phyloP scores from a whole-genome alignment of 1,140 invertebrate species.

The Coboldia fuscipes region DNA sequence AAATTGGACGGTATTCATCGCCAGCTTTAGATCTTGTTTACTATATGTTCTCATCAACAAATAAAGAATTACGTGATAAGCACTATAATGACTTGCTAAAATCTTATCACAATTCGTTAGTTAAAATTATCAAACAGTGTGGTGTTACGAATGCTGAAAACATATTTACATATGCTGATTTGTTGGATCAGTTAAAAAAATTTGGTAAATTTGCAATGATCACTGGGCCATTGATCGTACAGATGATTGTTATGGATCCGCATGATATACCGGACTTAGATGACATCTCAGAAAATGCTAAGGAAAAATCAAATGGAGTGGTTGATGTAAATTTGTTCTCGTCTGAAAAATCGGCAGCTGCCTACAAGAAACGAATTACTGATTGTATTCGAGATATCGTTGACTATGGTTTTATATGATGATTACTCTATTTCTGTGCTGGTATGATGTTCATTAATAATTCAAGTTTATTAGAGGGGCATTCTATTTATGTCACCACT shows the following conservation, averaged over 20 bases:
- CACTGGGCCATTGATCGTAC: neutral
- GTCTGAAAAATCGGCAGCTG: conserved; percentile 5
- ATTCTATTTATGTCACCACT: too few species aligned
- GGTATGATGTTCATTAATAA: too few species aligned
- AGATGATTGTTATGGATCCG: neutral
- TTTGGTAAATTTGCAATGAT: conserved; percentile 10
- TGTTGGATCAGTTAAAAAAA: conserved; percentile 9
- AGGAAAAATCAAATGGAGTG: neutral
- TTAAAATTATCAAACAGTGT: conserved; percentile 9
- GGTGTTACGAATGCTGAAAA: conserved; percentile 7
- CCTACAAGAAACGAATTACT: too few species aligned
- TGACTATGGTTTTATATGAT: too few species aligned
- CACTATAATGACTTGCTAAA: conserved; percentile 25
- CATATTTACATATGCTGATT: conserved; percentile 11
- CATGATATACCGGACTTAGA: neutral
- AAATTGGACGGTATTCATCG: conserved; percentile 28
- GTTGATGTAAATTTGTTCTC: conserved; percentile 10
- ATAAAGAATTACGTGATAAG: conserved; percentile 20
- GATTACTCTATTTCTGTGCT: too few species aligned
- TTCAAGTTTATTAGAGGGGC: too few species aligned
- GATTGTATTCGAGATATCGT: too few species aligned
- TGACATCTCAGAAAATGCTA: neutral
- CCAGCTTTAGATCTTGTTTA: conserved; percentile 33
- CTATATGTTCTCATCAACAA: conserved; percentile 29
- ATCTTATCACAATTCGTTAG: conserved; percentile 29